Conservation (phyloP, 1,140 invertebrate species). For the Brachionus angularis region DNA sequence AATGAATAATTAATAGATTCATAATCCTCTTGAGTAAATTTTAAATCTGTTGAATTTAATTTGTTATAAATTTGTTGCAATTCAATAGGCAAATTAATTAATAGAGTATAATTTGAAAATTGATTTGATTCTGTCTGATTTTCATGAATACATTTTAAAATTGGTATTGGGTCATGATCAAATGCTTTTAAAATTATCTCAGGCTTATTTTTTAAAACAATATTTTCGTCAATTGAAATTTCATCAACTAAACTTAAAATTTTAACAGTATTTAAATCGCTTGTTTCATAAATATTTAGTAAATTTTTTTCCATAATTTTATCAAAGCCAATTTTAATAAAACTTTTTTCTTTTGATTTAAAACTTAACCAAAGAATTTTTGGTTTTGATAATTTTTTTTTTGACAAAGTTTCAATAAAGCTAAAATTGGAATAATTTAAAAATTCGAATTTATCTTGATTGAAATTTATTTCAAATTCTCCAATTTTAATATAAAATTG, state of each 20-base stretch:
- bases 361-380: not conserved
- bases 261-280: not conserved
- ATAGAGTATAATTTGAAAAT: not conserved
- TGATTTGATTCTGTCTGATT: not conserved
- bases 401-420: not conserved
- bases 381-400: not conserved
- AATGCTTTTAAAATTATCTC: not conserved
- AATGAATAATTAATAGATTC: not conserved
- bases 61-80: not conserved
- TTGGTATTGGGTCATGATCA: not conserved
- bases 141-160: not conserved
- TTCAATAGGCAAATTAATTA: not conserved
- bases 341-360: not conserved
- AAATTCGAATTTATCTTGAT: not conserved
- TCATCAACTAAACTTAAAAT: not conserved
- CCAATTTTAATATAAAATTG: not conserved
- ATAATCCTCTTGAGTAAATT: not conserved
- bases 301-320: not conserved
- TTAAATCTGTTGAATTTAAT: not conserved
- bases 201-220: not conserved
- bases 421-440: not conserved
- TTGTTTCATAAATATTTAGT: not conserved
- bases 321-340: not conserved
- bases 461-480: not conserved
- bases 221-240: not conserved